Evolutionary conservation across 2,888 invertebrate species (phyloP).

Genomic region (Lymantria dispar): DNA sequence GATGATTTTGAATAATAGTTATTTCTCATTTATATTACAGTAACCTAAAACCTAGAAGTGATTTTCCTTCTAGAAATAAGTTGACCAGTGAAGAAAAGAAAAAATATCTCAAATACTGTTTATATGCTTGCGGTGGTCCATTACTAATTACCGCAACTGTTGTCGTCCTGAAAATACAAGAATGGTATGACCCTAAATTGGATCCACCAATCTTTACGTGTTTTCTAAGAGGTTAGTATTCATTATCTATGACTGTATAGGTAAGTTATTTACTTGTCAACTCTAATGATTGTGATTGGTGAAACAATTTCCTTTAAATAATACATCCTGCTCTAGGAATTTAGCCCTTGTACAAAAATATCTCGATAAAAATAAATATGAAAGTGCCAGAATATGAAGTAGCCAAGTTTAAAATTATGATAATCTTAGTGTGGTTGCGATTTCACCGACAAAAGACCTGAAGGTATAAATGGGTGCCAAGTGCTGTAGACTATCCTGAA

Average conservation of each 20-base stretch:
- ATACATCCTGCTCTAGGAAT: no score
- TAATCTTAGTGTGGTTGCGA: no score
- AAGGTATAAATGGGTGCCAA: no score
- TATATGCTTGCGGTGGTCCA: neutral
- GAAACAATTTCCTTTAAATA: no score
- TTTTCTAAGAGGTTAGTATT: neutral
- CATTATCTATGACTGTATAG: neutral
- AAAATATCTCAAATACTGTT: neutral
- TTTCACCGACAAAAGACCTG: no score
- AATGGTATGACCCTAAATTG: neutral
- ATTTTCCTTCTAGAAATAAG: neutral
- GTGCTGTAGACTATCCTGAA: no score
- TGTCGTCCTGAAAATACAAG: neutral
- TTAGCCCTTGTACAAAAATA: no score
- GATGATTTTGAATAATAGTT: neutral
- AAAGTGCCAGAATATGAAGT: no score
- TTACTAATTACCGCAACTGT: neutral
- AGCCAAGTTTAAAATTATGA: no score
- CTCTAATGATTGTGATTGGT: no score
- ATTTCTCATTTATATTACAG: neutral
- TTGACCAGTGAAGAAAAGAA: neutral
- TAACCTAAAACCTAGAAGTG: neutral
- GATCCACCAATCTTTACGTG: neutral
- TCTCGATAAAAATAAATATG: no score
- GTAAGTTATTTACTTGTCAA: neutral